phyloP scores from a whole-genome alignment of 2,888 invertebrate species.

The Argyresthia albistria region DNA sequence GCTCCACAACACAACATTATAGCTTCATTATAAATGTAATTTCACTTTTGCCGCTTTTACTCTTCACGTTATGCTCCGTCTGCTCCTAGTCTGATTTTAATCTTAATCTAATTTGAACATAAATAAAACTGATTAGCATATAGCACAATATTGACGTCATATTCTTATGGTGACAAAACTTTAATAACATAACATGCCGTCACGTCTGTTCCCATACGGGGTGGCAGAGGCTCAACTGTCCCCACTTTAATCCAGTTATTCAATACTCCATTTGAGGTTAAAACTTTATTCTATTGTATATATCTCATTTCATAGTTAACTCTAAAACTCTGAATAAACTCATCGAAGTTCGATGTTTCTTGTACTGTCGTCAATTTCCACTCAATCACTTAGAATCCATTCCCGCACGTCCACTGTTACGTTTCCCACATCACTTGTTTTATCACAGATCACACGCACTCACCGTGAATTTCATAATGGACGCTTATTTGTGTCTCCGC shows the following conservation, averaged over 20 bases:
- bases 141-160: neutral
- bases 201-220: too few species aligned
- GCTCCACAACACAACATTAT: constrained; percentile 39
- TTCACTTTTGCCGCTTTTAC: constrained; percentile 67
- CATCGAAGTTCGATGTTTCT: neutral
- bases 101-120: neutral
- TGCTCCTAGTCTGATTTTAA: constrained; percentile 6
- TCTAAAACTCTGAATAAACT: neutral
- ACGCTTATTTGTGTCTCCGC: constrained; percentile 46
- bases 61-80: constrained; percentile 16
- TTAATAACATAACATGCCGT: too few species aligned
- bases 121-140: neutral
- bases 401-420: constrained; percentile 4
- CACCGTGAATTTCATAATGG: constrained; percentile 70
- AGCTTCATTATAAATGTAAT: constrained; percentile 52
- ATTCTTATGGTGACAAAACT: neutral
- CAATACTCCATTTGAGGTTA: too few species aligned
- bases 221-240: too few species aligned
- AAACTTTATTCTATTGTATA: too few species aligned
- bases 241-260: too few species aligned
- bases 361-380: neutral
- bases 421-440: constrained; percentile 5
- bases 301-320: neutral
- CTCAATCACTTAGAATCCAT: neutral
- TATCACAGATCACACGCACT: constrained; percentile 33